These are phyloP conservation scores for Toxotes lorentzi DNA, from an alignment of 2,797 vertebrate genomes.

Conservation along the genomic window DNA sequence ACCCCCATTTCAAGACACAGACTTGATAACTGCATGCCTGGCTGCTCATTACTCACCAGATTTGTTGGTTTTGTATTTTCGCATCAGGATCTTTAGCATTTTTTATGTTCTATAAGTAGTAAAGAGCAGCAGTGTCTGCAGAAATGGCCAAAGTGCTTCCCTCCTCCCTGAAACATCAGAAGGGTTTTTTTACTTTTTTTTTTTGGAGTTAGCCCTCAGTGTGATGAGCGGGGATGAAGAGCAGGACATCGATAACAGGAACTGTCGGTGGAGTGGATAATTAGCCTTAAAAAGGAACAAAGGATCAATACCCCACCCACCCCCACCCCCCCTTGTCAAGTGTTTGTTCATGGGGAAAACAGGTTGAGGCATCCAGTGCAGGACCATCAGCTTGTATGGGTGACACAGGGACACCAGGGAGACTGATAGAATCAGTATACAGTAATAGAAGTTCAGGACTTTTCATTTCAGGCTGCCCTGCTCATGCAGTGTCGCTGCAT, in stretches of 20 bases:
- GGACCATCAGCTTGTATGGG: conserved; percentile 44
- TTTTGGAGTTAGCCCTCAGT: conserved; percentile 55
- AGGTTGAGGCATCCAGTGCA: conserved; percentile 49
- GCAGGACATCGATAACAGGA: conserved; percentile 81
- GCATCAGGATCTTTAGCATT: conserved; percentile 21
- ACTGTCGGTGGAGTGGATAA: conserved; percentile 82
- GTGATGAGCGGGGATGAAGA: conserved; percentile 75
- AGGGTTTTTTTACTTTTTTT: conserved; percentile 53
- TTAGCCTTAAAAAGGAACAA: conserved; percentile 83
- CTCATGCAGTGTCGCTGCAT: conserved; percentile 29
- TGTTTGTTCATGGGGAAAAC: conserved; percentile 72
- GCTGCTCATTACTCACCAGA: conserved; percentile 51
- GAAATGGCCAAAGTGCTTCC: conserved; percentile 34
- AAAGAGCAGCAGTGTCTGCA: conserved; percentile 16
- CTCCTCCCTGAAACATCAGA: conserved; percentile 56
- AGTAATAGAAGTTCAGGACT: conserved; percentile 40
- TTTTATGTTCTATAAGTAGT: background rate
- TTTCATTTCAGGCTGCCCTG: conserved; percentile 21
- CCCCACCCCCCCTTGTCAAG: conserved; percentile 44
- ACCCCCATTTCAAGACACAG: conserved; percentile 65
- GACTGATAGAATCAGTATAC: conserved; percentile 42
- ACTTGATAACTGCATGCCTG: conserved; percentile 49
- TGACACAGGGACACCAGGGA: conserved; percentile 48
- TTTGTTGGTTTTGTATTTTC: conserved; percentile 30
- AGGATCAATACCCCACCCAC: conserved; percentile 77